Evolutionary conservation across 2,888 invertebrate genomes (phyloP).

Genomic region (Asteroscopus sphinx): DNA sequence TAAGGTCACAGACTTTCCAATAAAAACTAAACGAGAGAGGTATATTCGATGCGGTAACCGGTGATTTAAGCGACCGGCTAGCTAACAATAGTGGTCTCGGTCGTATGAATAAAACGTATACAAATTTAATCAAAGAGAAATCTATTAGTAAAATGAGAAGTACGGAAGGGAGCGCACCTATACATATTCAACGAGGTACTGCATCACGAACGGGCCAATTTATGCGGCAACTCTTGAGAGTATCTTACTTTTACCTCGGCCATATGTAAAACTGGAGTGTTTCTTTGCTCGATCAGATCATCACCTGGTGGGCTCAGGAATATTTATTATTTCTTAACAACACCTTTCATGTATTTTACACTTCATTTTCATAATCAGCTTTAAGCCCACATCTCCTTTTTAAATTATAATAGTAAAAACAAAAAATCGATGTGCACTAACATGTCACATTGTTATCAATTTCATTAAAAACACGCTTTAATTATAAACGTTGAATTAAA

Average conservation of each 20-base stretch:
- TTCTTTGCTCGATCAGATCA: slow-evolving; percentile 83
- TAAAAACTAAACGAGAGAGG: slow-evolving; percentile 41
- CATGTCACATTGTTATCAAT: slow-evolving; percentile 58
- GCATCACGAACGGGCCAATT: slow-evolving; percentile 89
- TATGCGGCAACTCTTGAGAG: slow-evolving; percentile 87
- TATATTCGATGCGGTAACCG: slow-evolving; percentile 67
- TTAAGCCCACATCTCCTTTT: slow-evolving; percentile 20
- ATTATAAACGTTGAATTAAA: slow-evolving; percentile 52
- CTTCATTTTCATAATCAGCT: slow-evolving; percentile 23
- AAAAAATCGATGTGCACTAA: slow-evolving; percentile 58
- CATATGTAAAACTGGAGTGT: slow-evolving; percentile 88
- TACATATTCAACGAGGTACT: slow-evolving; percentile 90
- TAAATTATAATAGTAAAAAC: slow-evolving; percentile 11
- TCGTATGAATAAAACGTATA: slow-evolving; percentile 89
- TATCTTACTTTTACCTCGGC: slow-evolving; percentile 85
- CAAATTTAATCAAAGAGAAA: slow-evolving; percentile 90
- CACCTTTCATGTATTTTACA: slow-evolving; percentile 29
- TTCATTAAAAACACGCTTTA: slow-evolving; percentile 37
- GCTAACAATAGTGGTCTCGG: slow-evolving; percentile 83
- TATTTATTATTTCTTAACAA: slow-evolving; percentile 63
- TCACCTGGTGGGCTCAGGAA: slow-evolving; percentile 74
- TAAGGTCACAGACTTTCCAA: slow-evolving; percentile 32
- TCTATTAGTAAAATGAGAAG: slow-evolving; percentile 90
- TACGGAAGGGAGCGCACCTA: slow-evolving; percentile 89
- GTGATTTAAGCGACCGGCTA: slow-evolving; percentile 79